Base-by-base conservation (phyloP, 2,797 vertebrate genomes). In the Ctenosaura bakeri region DNA sequence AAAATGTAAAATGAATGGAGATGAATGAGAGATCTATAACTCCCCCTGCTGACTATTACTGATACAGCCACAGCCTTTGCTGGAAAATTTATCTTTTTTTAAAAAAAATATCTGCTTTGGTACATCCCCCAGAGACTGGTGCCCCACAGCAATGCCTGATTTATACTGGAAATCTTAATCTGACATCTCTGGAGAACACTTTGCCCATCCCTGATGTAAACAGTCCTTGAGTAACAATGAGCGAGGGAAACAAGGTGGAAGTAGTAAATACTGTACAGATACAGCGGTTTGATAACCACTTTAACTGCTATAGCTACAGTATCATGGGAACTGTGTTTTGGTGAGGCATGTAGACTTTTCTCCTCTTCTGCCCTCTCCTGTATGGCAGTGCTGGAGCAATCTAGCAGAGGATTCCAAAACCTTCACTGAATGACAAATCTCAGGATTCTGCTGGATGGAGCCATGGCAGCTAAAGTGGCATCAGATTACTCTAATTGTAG, bases 21-120 rank as follows among this genome's bases (percentile, higher is more conserved):
- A 86, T 13, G n/a, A 81, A 71, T 14, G 42, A 50, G 35, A 46
- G 83, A 64, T 76, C 46, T 52, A 64, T 32, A 12, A 42, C 83
- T 90, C 85, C 89, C 59, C 26, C 85, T 90, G 56, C 85, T 87
- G 85, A 6, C n/a, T 42, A 87, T 74, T 52, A 64, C 42, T 38
- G 38, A 62, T 56, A 79, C 35, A 86, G 35, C 42, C 12, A 54
- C 2, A 38, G 56, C 10, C 35, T 77, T 77, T 83, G 6, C 8
- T 2, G 0, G 32, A 69, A 6, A 66, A 9, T 32, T 10, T 69
- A 9, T 32, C 66, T 20, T 62, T 78, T 46, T 46, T 46, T 32
- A 32, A 18, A 80, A 87, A 80, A 80, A 2, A 12, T 81, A 50
- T 88, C 42, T 81, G 3, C 1, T 88, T 56, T 32, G 2, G 26